Evolutionary conservation across 2,888 invertebrate genomes (phyloP), one percentile per base, ranked within the genome.

Genomic region (Exephanes ischioxanthus): DNA sequence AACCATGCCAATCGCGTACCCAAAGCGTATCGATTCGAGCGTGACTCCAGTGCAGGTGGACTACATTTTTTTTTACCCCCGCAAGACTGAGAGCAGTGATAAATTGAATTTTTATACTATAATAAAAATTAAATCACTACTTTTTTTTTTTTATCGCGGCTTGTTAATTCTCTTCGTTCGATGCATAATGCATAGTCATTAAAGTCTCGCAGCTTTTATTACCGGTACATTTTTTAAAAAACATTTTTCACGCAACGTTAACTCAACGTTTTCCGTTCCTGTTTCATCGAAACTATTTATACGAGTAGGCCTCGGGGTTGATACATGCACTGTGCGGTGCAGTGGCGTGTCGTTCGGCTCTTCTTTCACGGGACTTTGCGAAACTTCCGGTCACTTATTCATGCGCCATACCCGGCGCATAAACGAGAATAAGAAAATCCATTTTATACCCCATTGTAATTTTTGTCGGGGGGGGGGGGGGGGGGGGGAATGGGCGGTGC

Each of bases 261-360:
- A 61, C 37, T 37, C 45, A 55, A 67, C 41, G 51, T 19, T 45
- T 30, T 9, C 51, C 33, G 58, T 55, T 45, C 16, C 63, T 41
- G 41, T 66, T 71, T 55, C 53, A 26, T 73, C 78, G 26, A 19
- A n/a, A 37, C 19, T 63, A 63, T 33, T 30, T n/a, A 63, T 16
- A 30, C 61, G 30, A 63, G n/a, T 63, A 33, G 61, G 61, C 61
- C 61, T 63, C 41, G 22, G 16, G 61, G 45, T 26, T 19, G 55
- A 72, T 22, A 33, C 51, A 53, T 53, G 41, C 48, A 41, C 33
- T 48, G 19, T 26, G 67, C 67, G 61, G 30, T 16, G 11, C 55
- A 58, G 66, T 82, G 48, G 82, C 85, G 82, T 82, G 85, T 82
- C 85, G 82, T 82, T 79, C 67, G 19, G 82, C 75, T 82, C 82